Percentiles rank a stretch among this genome's conserved stretches.
phyloP scores from a whole-genome alignment of 2,888 invertebrate species.

The Xiphydria camelus region DNA sequence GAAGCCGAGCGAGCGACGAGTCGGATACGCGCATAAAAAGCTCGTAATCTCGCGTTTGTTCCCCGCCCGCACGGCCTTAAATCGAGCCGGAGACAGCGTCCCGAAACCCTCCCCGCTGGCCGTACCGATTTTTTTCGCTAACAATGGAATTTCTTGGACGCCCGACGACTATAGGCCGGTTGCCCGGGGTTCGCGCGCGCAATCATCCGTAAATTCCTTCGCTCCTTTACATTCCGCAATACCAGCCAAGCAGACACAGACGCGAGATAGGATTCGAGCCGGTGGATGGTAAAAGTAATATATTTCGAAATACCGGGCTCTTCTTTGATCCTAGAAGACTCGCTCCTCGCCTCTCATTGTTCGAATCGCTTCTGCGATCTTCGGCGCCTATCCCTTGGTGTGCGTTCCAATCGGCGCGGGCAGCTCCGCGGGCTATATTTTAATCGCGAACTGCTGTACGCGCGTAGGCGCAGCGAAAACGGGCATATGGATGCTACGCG shows the following conservation, averaged over 20 bases:
- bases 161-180: conserved; percentile 28
- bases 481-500: too few species aligned
- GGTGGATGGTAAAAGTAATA: conserved; percentile 28
- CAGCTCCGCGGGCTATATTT: conserved; percentile 15
- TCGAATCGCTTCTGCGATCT: conserved; percentile 15
- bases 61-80: background rate
- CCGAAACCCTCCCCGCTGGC: conserved; percentile 5
- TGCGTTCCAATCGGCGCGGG: conserved; percentile 23
- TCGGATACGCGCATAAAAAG: conserved; percentile 3
- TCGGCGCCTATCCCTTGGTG: conserved; percentile 17
- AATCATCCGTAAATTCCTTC: conserved; percentile 41
- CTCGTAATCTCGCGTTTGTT: conserved; percentile 1
- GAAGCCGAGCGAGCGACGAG: background rate
- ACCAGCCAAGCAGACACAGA: conserved; percentile 26
- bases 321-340: conserved; percentile 26
- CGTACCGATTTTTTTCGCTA: conserved; percentile 24
- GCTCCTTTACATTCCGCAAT: conserved; percentile 40
- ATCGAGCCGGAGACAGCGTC: background rate
- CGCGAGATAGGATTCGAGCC: conserved; percentile 2
- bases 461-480: too few species aligned
- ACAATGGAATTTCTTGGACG: conserved; percentile 36
- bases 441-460: conserved; percentile 22
- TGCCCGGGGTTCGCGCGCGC: conserved; percentile 21
- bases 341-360: conserved; percentile 2
- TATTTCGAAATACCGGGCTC: conserved; percentile 25